phyloP scores from a whole-genome alignment of 1,140 invertebrate genomes.

The Dendroctonus ponderosae region DNA sequence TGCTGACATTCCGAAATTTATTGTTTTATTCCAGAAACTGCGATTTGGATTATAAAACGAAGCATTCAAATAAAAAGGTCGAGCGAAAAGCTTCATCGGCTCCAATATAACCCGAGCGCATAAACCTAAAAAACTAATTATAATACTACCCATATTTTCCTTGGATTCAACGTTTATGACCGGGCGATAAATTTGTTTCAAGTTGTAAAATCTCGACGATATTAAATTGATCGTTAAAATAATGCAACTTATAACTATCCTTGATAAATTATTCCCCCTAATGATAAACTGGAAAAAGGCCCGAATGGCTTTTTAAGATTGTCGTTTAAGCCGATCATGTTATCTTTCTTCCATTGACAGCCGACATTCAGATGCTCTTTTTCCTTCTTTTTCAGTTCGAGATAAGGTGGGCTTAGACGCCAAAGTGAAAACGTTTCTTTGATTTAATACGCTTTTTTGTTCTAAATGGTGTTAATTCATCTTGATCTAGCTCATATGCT shows the following conservation, averaged over 20 bases:
- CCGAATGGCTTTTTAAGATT: conserved; percentile 22
- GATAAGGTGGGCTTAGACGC: conserved; percentile 3
- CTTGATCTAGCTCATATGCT: no score
- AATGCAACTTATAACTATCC: conserved; percentile 23
- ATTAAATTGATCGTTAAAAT: conserved; percentile 31
- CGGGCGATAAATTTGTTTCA: conserved; percentile 24
- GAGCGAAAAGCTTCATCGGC: no score
- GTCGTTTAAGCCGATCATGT: conserved; percentile 18
- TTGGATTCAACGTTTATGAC: conserved; percentile 24
- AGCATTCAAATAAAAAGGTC: conserved; percentile 23
- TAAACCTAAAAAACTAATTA: conserved; percentile 31
- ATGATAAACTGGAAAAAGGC: conserved; percentile 13
- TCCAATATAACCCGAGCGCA: conserved; percentile 16
- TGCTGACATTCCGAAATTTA: conserved; percentile 14
- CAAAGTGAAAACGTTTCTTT: conserved; percentile 1
- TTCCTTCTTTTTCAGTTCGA: conserved; percentile 8
- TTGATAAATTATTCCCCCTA: conserved; percentile 22
- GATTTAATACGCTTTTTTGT: conserved; percentile 2
- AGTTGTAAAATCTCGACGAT: conserved; percentile 30
- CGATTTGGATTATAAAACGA: conserved; percentile 25
- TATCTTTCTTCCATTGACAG: conserved; percentile 20
- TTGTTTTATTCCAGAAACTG: conserved; percentile 23
- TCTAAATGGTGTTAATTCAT: background rate
- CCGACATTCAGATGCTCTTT: conserved; percentile 5
- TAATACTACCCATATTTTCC: conserved; percentile 28